These are phyloP conservation scores for Epinephelus malabaricus DNA, from an alignment of 2,797 vertebrate species.

Conservation along the genomic window DNA sequence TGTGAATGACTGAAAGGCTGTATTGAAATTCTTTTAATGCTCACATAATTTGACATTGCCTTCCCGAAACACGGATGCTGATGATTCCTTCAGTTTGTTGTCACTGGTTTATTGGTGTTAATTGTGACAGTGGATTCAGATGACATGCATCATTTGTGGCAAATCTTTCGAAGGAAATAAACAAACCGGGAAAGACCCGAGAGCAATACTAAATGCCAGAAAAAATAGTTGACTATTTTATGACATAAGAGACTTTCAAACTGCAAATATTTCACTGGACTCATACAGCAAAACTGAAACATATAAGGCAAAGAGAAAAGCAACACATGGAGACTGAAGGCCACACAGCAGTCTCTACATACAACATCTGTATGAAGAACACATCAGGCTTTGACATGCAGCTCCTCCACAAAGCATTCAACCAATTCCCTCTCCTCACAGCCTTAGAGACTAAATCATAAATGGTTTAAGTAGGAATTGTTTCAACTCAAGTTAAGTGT, in stretches of 20 bases:
- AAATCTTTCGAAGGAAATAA: slow-evolving; percentile 26
- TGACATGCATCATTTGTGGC: slow-evolving; percentile 38
- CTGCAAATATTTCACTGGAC: neutral
- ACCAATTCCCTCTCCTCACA: neutral
- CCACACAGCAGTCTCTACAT: neutral
- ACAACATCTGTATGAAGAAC: neutral
- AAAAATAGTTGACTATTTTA: slow-evolving; percentile 23
- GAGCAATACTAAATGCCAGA: neutral
- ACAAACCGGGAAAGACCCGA: slow-evolving; percentile 12
- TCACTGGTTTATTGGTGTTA: slow-evolving; percentile 43
- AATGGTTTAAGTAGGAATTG: neutral
- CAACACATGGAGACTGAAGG: neutral
- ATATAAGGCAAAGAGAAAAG: slow-evolving; percentile 13
- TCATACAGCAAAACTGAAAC: slow-evolving; percentile 16
- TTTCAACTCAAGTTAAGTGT: no score
- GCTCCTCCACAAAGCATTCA: neutral
- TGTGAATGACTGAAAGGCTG: slow-evolving; percentile 11
- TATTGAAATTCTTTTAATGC: slow-evolving; percentile 25
- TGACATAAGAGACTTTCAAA: slow-evolving; percentile 29
- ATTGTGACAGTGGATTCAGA: slow-evolving; percentile 44
- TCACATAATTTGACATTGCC: slow-evolving; percentile 28
- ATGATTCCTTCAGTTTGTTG: slow-evolving; percentile 32
- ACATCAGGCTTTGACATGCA: neutral
- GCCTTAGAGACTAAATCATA: neutral
- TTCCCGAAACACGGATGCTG: slow-evolving; percentile 29